Base-by-base conservation (phyloP, 37 sponge, comb jelly and placozoan species). In the Theonella swinhoei region DNA sequence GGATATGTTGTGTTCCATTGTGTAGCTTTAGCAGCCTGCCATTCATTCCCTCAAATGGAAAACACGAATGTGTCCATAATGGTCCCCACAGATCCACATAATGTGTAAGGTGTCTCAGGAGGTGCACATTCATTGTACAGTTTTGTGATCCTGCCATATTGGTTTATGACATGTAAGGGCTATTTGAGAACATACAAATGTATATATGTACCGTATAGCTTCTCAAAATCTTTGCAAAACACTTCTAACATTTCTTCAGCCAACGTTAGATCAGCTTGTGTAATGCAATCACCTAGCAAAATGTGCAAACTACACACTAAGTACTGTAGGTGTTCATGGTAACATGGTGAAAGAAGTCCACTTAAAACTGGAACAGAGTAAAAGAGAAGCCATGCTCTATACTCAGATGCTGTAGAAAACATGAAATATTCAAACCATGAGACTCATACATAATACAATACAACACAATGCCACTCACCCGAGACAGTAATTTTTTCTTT, bases 61-160 rank as follows among this genome's bases (percentile, higher is more conserved):
- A 71, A 35, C 72, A 71, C 34, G 72, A 71, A 71, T 71, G 72
- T 38, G 72, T 36, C 72, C 72, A 71, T 25, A 71, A 36, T 36
- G 72, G 72, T 22, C 72, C 72, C 11, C 14, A 47, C 11, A 47
- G 26, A 39, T 24, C 31, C 19, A 70, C 73, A 58, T 35, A 26
- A 3, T 81, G 71, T n/a, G 63, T 28, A 2, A 81, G 72, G 68
- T 81, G 82, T 3, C 68, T 4, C 61, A 81, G 36, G 23, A 29
- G 36, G 35, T 81, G 82, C 5, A 81, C 82, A 70, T 81, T 81
- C 35, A 81, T 68, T 4, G 82, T 81, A 32, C 34, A 41, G 34
- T 41, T 23, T 2, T 69, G 72, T 28, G 68, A 22, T 11, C 72
- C 82, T 81, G 54, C 54, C n/a, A n/a, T n/a, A n/a, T 29, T 25